Percentiles rank a stretch among this genome's conserved stretches.
These are phyloP conservation scores for Netelia inedita DNA, from an alignment of 2,888 invertebrate genomes.

Conservation along the genomic window DNA sequence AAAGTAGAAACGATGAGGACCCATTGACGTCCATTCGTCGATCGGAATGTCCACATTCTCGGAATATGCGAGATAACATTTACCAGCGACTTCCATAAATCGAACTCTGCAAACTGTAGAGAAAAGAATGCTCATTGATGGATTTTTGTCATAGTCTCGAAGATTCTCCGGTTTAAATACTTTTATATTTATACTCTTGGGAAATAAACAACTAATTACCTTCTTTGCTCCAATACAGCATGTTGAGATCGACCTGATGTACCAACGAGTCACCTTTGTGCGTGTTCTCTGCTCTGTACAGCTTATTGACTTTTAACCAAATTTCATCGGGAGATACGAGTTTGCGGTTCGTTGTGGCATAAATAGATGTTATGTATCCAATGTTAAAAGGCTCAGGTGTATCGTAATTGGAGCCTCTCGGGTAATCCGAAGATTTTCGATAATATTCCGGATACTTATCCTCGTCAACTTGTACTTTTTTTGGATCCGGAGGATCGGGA, in stretches of 20 bases:
- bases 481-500: conserved; percentile 63
- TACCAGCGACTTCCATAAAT: conserved; percentile 89
- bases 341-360: conserved; percentile 86
- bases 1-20: conserved; percentile 92
- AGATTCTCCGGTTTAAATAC: too few relatives aligned
- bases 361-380: conserved; percentile 89
- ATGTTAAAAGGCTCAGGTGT: conserved; percentile 92
- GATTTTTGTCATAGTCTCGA: too few relatives aligned
- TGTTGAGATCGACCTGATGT: conserved; percentile 89
- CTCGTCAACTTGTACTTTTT: conserved; percentile 88
- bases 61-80: conserved; percentile 89
- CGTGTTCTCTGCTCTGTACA: conserved; percentile 92
- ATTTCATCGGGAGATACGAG: conserved; percentile 88
- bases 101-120: conserved; percentile 86
- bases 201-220: conserved; percentile 82
- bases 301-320: conserved; percentile 88
- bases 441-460: conserved; percentile 93
- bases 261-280: conserved; percentile 86
- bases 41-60: conserved; percentile 87
- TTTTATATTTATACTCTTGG: too few relatives aligned
- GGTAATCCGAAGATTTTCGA: conserved; percentile 89
- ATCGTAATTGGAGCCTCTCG: conserved; percentile 90
- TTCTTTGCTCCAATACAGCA: conserved; percentile 92
- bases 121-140: background rate
- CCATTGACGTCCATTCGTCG: conserved; percentile 88